Evolutionary conservation across 1,140 invertebrate species (phyloP).

Genomic region (Rhizoglyphus robini): DNA sequence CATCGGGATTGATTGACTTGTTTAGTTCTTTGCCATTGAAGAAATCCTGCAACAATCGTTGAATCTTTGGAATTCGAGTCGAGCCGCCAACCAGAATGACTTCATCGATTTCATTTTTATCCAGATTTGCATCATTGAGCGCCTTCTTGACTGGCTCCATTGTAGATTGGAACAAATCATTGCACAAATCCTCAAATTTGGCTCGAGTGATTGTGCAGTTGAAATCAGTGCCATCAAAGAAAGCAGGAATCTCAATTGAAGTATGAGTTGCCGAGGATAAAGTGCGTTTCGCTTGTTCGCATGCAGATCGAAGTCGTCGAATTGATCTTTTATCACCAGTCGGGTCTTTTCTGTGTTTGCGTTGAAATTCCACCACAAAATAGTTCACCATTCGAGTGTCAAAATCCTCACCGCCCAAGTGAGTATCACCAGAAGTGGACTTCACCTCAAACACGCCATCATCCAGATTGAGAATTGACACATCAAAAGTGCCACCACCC

Average conservation of each 20-base stretch:
- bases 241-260: conserved; percentile 81
- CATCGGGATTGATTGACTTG: conserved; percentile 91
- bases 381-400: conserved; percentile 92
- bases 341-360: conserved; percentile 91
- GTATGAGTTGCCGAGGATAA: conserved; percentile 75
- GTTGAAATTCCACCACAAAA: conserved; percentile 90
- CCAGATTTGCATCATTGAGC: conserved; percentile 33
- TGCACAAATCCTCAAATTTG: conserved; percentile 85
- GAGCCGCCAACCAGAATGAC: conserved; percentile 95
- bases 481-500: conserved; percentile 94
- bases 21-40: conserved; percentile 91
- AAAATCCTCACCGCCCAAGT: too few species aligned
- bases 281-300: conserved; percentile 88
- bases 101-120: conserved; percentile 59
- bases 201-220: too few species aligned
- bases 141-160: conserved; percentile 33
- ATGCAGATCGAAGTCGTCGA: conserved; percentile 76
- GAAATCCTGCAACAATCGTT: conserved; percentile 57
- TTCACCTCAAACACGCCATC: conserved; percentile 80
- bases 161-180: conserved; percentile 55
- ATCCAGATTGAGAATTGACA: conserved; percentile 85
- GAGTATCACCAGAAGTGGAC: too few species aligned
- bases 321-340: conserved; percentile 75
- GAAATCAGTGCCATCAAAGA: conserved; percentile 90
- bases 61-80: conserved; percentile 94